phyloP scores from a whole-genome alignment of 2,797 vertebrate species.

The Distichodus sexfasciatus region DNA sequence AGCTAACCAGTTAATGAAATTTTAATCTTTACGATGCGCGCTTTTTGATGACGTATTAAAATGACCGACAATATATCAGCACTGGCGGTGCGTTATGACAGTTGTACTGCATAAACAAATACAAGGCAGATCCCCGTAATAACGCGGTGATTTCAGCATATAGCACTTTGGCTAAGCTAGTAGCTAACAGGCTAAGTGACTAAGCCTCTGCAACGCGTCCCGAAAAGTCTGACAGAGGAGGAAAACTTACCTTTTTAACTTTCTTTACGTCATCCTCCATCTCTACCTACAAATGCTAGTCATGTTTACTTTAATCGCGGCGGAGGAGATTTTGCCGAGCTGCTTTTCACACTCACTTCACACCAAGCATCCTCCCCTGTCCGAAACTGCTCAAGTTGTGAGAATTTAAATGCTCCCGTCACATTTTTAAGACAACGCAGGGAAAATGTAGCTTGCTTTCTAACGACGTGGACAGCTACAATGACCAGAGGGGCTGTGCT shows the following conservation, averaged over 20 bases:
- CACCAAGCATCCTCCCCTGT: constrained; percentile 26
- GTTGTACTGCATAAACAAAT: not conserved
- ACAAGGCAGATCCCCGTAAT: not conserved
- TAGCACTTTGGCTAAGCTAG: constrained; percentile 27
- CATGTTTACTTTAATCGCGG: constrained; percentile 64
- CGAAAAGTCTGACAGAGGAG: not conserved
- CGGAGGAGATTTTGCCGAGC: constrained; percentile 39
- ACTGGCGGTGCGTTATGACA: too few species aligned
- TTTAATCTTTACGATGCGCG: too few species aligned
- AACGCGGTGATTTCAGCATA: not conserved
- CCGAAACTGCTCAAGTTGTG: constrained; percentile 9
- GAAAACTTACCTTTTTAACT: constrained; percentile 79
- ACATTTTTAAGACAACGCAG: not conserved
- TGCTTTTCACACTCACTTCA: too few species aligned
- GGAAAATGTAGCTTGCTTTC: not conserved
- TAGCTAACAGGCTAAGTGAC: not conserved
- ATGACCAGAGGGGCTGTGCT: not conserved
- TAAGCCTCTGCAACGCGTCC: not conserved
- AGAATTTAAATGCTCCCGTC: not conserved
- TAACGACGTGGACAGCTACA: not conserved
- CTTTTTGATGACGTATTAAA: too few species aligned
- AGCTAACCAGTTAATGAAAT: too few species aligned
- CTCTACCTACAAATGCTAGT: constrained; percentile 70
- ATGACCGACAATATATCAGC: too few species aligned
- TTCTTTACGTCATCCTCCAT: constrained; percentile 88